These are phyloP conservation scores for Uropetala carovei DNA, from an alignment of 2,888 invertebrate genomes.

Conservation along the genomic window DNA sequence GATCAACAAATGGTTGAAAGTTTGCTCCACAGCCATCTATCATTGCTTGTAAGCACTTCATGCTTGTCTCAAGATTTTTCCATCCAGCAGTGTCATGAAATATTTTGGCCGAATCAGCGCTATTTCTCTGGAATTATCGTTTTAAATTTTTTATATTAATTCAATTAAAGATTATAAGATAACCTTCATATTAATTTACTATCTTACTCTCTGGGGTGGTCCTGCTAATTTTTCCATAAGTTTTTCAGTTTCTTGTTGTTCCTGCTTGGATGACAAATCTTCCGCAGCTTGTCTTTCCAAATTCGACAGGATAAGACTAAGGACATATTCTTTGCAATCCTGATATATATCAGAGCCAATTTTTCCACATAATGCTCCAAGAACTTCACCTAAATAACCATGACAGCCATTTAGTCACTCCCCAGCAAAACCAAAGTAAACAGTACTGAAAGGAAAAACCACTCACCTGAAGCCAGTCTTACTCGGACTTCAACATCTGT, in stretches of 20 bases:
- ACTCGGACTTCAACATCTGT: slow-evolving; percentile 75
- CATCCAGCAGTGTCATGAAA: slow-evolving; percentile 77
- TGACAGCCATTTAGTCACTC: not conserved
- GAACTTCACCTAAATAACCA: slow-evolving; percentile 73
- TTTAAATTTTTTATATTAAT: slow-evolving; percentile 15
- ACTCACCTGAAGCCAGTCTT: slow-evolving; percentile 74
- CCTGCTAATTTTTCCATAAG: slow-evolving; percentile 70
- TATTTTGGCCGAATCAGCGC: slow-evolving; percentile 74
- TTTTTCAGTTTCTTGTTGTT: slow-evolving; percentile 70
- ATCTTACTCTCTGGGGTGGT: slow-evolving; percentile 69
- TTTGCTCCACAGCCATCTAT: slow-evolving; percentile 75
- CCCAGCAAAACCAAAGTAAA: too few relatives aligned
- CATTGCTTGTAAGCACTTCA: slow-evolving; percentile 77
- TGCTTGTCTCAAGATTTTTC: slow-evolving; percentile 75
- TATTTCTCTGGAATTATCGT: slow-evolving; percentile 71
- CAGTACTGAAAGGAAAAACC: not conserved
- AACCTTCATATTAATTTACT: not conserved
- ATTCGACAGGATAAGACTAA: slow-evolving; percentile 74
- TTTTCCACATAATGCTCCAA: slow-evolving; percentile 74
- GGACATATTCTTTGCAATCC: slow-evolving; percentile 72
- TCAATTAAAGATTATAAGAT: not conserved
- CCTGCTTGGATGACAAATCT: slow-evolving; percentile 69
- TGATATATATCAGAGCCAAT: slow-evolving; percentile 73
- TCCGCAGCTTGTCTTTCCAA: slow-evolving; percentile 73
- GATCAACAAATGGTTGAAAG: slow-evolving; percentile 74